These are phyloP conservation scores for Serrognathus titanus DNA, from an alignment of 2,888 invertebrate species.

Conservation along the genomic window DNA sequence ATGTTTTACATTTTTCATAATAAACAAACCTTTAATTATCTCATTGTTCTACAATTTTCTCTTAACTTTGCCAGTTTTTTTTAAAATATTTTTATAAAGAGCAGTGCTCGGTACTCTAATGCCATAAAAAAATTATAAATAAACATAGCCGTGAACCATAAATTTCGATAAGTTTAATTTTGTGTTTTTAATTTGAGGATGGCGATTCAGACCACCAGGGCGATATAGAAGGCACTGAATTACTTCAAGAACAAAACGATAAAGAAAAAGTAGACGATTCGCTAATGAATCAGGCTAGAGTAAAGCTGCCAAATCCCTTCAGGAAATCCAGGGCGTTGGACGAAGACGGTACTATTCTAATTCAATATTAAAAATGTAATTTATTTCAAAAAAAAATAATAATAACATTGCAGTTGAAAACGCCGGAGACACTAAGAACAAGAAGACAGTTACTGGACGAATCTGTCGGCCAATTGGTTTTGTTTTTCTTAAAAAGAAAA, in stretches of 20 bases:
- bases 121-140: too few relatives aligned
- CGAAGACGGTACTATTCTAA: slow-evolving; percentile 25
- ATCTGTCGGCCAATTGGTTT: slow-evolving; percentile 62
- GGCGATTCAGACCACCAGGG: slow-evolving; percentile 50
- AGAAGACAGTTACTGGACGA: slow-evolving; percentile 54
- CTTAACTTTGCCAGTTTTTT: too few relatives aligned
- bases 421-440: slow-evolving; percentile 46
- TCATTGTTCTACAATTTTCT: too few relatives aligned
- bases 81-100: too few relatives aligned
- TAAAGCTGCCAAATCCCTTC: slow-evolving; percentile 57
- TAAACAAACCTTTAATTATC: too few relatives aligned
- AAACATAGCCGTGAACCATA: too few relatives aligned
- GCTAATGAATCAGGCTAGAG: slow-evolving; percentile 42
- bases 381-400: background rate
- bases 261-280: slow-evolving; percentile 38
- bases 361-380: background rate
- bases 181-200: slow-evolving; percentile 25
- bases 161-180: too few relatives aligned
- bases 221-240: slow-evolving; percentile 46
- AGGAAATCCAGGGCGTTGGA: slow-evolving; percentile 49
- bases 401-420: slow-evolving; percentile 30
- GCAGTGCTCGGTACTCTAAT: too few relatives aligned
- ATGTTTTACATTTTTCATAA: too few relatives aligned
- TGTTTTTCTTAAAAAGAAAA: slow-evolving; percentile 51
- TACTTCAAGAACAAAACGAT: slow-evolving; percentile 36